A percentile compares a stretch with the other conserved stretches of the same genome.
Conservation (phyloP, 2,888 invertebrate species). For the Capitulum mitella region DNA sequence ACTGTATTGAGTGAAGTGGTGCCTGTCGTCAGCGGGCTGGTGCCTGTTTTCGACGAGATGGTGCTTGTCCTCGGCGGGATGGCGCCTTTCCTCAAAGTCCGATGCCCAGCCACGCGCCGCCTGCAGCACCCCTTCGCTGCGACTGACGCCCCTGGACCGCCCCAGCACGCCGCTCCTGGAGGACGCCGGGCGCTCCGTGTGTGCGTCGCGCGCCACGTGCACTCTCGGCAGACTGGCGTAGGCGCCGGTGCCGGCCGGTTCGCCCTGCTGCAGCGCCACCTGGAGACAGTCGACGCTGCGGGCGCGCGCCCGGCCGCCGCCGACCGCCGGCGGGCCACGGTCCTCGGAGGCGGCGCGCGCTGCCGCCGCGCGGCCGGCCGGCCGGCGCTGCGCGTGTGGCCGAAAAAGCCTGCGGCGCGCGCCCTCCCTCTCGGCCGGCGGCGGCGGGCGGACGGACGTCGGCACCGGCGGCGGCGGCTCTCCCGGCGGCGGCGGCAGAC, state of each 20-base stretch:
- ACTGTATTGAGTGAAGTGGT: too few species aligned
- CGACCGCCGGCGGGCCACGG: background rate
- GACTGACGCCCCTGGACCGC: background rate
- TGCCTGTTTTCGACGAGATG: too few species aligned
- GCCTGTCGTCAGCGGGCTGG: too few species aligned
- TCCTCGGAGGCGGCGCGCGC: background rate
- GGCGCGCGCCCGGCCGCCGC: constrained; percentile 29
- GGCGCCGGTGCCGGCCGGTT: background rate
- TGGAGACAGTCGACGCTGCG: constrained; percentile 35
- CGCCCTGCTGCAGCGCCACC: constrained; percentile 30
- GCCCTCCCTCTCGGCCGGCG: background rate
- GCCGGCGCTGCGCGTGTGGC: background rate
- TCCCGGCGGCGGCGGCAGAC: background rate
- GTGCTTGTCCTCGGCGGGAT: too few species aligned
- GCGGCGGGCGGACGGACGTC: background rate
- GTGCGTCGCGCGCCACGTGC: background rate
- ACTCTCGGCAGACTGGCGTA: background rate
- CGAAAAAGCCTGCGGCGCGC: background rate
- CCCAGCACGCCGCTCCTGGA: background rate
- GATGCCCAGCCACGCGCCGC: background rate
- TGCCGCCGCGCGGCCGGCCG: background rate
- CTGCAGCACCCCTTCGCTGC: background rate
- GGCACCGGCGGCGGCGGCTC: constrained; percentile 12
- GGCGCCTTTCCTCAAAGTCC: background rate
- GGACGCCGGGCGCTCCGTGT: too few species aligned